Base-by-base conservation (phyloP, 2,888 invertebrate genomes). In the Philopedon plagiatum region DNA sequence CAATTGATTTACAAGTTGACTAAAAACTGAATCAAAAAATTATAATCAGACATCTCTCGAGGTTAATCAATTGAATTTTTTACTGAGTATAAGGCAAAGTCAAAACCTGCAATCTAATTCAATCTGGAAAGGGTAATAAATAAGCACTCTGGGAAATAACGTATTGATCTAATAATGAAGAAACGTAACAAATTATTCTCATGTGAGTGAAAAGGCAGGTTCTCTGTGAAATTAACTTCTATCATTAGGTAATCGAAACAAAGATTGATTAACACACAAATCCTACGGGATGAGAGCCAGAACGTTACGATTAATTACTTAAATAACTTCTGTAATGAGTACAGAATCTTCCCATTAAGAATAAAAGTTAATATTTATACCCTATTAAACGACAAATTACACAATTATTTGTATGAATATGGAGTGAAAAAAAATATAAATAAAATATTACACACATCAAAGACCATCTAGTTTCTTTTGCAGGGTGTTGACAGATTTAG, bases 101-200 rank as follows among this genome's bases (percentile, higher is more conserved):
- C 26, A 26, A 26, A 0, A 15, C 39, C 11, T 15, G 9, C 5
- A 46, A 46, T n/a, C 21, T 21, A 46, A 21, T 46, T 46, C 46
- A 46, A 46, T 46, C 46, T 23, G 23, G 46, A 23, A n/a, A n/a
- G 15, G 23, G 46, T 46, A 46, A 46, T 46, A 46, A 46, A 46
- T 46, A 46, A 46, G 46, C 46, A 46, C 46, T 46, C 21, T 23
- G 46, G 46, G 23, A 46, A 46, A 46, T 54, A 54, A 54, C 29
- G 29, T 54, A 54, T 29, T 54, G 51, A 29, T 29, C 29, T 29
- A 29, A 21, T 29, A 51, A 54, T 11, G 29, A 54, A 54, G 29
- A 54, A 54, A 29, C 29, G 51, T 54, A 29, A 54, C 51, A 54
- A 54, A 54, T 54, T 54, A 54, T 54, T 54, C 51, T 54, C 51